phyloP scores from a whole-genome alignment of 92 coral and sea anemone species.

The Palythoa grandiflora region DNA sequence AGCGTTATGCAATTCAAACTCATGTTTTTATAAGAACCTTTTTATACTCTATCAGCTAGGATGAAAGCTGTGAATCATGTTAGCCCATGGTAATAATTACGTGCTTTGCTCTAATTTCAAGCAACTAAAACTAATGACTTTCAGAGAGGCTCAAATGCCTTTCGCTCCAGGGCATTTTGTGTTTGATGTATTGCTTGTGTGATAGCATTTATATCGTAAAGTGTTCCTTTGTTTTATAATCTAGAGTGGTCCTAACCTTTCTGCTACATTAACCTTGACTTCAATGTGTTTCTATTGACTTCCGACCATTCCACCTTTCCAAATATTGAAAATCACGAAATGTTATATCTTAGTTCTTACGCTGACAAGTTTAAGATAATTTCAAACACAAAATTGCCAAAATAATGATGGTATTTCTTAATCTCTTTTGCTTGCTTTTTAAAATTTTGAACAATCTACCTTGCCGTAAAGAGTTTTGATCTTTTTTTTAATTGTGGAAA shows the following conservation, averaged over 20 bases:
- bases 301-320: constrained; percentile 12
- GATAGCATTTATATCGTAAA: constrained; percentile 1
- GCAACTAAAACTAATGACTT: not conserved
- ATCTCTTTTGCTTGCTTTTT: too few species aligned
- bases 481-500: not conserved
- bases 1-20: not conserved
- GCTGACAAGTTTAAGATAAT: not conserved
- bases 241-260: not conserved
- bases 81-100: not conserved
- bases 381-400: not conserved
- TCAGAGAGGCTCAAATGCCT: not conserved
- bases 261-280: not conserved
- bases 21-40: not conserved
- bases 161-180: constrained; percentile 4
- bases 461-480: not conserved
- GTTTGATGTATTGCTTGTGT: not conserved
- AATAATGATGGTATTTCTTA: not conserved
- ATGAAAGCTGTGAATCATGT: not conserved
- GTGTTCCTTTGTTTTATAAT: constrained; percentile 30
- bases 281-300: not conserved
- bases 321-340: constrained; percentile 17
- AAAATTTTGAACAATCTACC: too few species aligned
- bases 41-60: not conserved
- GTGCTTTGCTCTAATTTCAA: not conserved
- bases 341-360: not conserved